Base-by-base conservation (phyloP, 1,140 invertebrate genomes). In the Trialeurodes vaporariorum region DNA sequence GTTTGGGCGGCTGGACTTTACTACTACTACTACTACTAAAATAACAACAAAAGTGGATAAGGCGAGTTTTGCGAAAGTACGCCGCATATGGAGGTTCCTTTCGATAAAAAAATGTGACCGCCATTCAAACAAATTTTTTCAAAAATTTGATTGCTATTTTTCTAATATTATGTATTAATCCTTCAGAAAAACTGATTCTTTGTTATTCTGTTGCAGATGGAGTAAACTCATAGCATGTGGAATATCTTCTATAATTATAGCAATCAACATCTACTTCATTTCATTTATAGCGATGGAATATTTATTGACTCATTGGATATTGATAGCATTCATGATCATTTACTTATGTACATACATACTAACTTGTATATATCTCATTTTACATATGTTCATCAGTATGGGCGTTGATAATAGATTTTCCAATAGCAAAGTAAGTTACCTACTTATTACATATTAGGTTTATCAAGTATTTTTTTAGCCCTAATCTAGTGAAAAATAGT, bases 201-300 rank as follows among this genome's bases (percentile, higher is more conserved):
- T 71, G 1, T 67, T 72, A 74, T 70, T 74, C 72, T 71, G 67
- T 80, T 82, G 70, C 75, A 90, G 87, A 69, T 78, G 77, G 24
- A 89, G 85, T 72, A 90, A 87, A 77, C 77, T 88, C n/a, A 76
- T 89, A 22, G 79, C 89, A 0, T 84, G 84, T 49, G 27, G 84
- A 0, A 76, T 93, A 22, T 87, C 88, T 9, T 73, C 85, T 12
- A 75, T 88, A 24, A 87, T 94, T 0, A 91, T 94, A 73, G 76
- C 74, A 13, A 92, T 95, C 70, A 94, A 95, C 75, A 81, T 92
- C 62, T 93, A 86, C 75, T 93, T 94, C 77, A 88, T 93, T 1
- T 73, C 78, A 23, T 69, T 86, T 27, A 25, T 5, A 24, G 23
- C 62, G 1, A 68, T 68, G n/a, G 27, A 25, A 60, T 63, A 68